These are phyloP conservation scores for Lycia hirtaria DNA, from an alignment of 2,888 invertebrate species.

Conservation along the genomic window DNA sequence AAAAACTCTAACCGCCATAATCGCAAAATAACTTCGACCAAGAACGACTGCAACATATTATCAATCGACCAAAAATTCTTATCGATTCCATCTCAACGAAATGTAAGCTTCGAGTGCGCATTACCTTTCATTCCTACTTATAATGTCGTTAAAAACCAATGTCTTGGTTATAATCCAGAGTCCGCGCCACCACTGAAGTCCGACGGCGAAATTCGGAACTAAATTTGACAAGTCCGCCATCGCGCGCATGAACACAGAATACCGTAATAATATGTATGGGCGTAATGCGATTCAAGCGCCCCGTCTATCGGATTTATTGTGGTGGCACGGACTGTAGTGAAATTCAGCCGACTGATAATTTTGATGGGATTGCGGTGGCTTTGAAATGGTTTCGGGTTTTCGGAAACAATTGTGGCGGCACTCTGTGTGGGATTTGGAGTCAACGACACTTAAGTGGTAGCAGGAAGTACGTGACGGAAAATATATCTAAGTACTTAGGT, in stretches of 20 bases:
- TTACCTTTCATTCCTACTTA: conserved; percentile 58
- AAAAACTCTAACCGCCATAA: neutral
- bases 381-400: conserved; percentile 33
- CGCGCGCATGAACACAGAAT: too few species aligned
- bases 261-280: too few species aligned
- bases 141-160: conserved; percentile 52
- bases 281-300: too few species aligned
- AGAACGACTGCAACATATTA: neutral
- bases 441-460: neutral
- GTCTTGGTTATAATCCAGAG: conserved; percentile 38
- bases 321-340: too few species aligned
- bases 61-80: neutral
- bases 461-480: conserved; percentile 1
- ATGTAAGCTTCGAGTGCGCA: conserved; percentile 33
- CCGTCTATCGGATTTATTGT: too few species aligned
- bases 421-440: conserved; percentile 14
- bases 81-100: conserved; percentile 14
- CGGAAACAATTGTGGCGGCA: conserved; percentile 16
- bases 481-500: neutral
- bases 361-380: conserved; percentile 16
- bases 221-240: too few species aligned
- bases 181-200: too few species aligned
- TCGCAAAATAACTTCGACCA: conserved; percentile 1
- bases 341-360: conserved; percentile 31
- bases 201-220: too few species aligned